Conservation (phyloP, 2,797 vertebrate species). For the Notolabrus celidotus region DNA sequence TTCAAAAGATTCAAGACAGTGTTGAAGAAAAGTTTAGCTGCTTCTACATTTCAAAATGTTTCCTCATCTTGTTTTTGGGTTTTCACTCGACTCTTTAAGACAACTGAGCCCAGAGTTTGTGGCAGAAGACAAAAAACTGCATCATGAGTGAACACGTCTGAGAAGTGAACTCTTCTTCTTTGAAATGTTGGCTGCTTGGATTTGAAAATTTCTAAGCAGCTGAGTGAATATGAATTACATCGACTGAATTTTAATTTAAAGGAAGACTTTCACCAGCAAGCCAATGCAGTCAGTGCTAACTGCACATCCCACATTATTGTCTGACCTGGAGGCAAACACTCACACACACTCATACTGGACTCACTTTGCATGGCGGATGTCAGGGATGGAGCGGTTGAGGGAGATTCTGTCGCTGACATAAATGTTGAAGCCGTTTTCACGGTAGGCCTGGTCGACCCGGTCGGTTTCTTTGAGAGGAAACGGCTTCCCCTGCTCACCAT, state of each 20-base stretch:
- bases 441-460: constrained; percentile 92
- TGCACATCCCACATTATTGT: background rate
- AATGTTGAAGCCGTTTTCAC: constrained; percentile 98
- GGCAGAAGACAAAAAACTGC: background rate
- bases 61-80: background rate
- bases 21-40: too few species aligned
- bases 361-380: constrained; percentile 97
- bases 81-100: background rate
- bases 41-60: background rate
- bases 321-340: background rate
- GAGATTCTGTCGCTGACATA: constrained; percentile 95
- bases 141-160: too few species aligned
- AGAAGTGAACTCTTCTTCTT: background rate
- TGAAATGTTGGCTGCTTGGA: too few species aligned
- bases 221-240: background rate
- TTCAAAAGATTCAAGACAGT: background rate
- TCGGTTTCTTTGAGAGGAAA: constrained; percentile 92
- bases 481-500: constrained; percentile 93
- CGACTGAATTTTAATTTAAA: too few species aligned
- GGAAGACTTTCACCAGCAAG: background rate
- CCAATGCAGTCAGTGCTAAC: background rate
- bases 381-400: constrained; percentile 94
- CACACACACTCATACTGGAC: constrained; percentile 52
- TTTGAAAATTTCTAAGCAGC: too few species aligned
- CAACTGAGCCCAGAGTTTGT: background rate